Conservation (phyloP, 2,797 vertebrate genomes). For the Pitangus sulphuratus region DNA sequence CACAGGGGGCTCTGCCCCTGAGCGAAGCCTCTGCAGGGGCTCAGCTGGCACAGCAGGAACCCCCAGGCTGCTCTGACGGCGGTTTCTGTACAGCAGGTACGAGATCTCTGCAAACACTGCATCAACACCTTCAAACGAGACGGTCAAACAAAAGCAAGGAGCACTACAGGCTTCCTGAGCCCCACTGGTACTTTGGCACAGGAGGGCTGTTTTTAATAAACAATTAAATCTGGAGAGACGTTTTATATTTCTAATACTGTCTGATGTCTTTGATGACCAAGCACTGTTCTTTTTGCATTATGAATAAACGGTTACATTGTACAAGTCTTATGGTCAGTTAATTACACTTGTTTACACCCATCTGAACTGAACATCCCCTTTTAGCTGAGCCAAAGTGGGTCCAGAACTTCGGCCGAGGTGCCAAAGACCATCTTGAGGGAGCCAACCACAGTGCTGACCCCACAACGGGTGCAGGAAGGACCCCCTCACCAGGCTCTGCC, state of each 20-base stretch:
- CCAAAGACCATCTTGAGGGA: neutral
- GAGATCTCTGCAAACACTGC: accelerated
- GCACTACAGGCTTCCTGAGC: neutral
- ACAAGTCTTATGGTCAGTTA: accelerated
- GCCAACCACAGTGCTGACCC: neutral
- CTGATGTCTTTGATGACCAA: neutral
- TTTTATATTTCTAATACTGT: neutral
- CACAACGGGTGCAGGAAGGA: too few relatives aligned
- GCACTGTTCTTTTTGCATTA: neutral
- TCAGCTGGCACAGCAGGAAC: neutral
- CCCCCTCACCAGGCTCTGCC: neutral
- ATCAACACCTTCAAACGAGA: neutral
- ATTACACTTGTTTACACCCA: neutral
- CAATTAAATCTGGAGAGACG: neutral
- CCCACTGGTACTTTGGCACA: accelerated
- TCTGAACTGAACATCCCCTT: accelerated
- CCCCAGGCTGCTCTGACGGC: accelerated
- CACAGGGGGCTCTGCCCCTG: accelerated
- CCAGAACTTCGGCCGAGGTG: neutral
- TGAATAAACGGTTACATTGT: neutral
- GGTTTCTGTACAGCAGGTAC: accelerated
- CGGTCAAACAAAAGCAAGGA: accelerated
- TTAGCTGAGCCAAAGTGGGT: neutral
- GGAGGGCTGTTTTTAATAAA: neutral
- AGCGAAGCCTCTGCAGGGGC: neutral